Conservation (phyloP, 2,113 vertebrate species). For the Mirounga angustirostris region DNA sequence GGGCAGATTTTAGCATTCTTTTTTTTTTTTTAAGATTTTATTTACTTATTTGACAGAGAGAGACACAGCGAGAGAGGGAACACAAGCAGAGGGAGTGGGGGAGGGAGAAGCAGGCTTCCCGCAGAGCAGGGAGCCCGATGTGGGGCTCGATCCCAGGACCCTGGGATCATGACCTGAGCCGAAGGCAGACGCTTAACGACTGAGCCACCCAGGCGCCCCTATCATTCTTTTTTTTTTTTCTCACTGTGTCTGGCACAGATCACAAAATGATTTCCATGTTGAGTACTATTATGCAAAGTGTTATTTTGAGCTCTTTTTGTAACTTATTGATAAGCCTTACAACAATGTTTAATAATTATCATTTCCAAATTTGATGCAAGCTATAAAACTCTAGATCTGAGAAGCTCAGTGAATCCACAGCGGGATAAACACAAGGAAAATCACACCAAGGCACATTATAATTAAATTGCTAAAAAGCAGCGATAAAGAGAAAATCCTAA, state of each 20-base stretch:
- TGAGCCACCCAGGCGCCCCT: neutral
- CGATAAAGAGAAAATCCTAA: neutral
- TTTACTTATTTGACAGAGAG: no score
- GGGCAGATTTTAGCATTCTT: neutral
- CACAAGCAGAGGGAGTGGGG: no score
- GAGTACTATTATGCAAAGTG: neutral
- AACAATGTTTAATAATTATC: constrained; percentile 39
- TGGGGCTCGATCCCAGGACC: no score
- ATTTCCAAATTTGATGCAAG: constrained; percentile 44
- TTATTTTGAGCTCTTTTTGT: neutral
- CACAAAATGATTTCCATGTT: constrained; percentile 8
- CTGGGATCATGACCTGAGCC: no score
- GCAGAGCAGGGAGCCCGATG: no score
- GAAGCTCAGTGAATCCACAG: neutral
- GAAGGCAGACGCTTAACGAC: no score
- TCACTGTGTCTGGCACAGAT: neutral
- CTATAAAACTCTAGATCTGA: neutral
- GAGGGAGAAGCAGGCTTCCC: no score
- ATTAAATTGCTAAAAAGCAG: neutral
- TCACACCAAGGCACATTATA: neutral
- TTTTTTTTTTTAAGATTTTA: neutral
- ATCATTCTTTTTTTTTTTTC: neutral
- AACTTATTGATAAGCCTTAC: neutral
- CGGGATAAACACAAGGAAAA: neutral
- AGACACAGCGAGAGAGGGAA: no score